These are phyloP conservation scores for Mellilla xanthometata DNA, from an alignment of 2,888 invertebrate species.

Conservation along the genomic window DNA sequence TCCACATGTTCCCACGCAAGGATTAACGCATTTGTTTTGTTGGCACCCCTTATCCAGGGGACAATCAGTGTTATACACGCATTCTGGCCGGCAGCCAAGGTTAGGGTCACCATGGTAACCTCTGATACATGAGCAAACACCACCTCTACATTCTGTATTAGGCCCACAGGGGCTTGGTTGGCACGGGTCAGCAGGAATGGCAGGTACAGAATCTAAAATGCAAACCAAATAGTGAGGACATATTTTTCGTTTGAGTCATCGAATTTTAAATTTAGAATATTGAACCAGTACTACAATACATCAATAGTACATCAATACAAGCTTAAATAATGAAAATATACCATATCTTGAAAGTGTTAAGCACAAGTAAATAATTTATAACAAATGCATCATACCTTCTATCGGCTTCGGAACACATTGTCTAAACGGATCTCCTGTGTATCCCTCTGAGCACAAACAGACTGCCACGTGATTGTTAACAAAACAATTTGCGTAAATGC, in stretches of 20 bases:
- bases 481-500: conserved; percentile 85
- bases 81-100: conserved; percentile 87
- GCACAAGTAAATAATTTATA: too few relatives aligned
- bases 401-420: conserved; percentile 82
- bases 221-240: background rate
- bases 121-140: conserved; percentile 82
- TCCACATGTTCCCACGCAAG: conserved; percentile 88
- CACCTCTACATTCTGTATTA: conserved; percentile 81
- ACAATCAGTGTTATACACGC: conserved; percentile 87
- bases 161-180: conserved; percentile 85
- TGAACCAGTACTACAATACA: background rate
- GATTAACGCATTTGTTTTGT: conserved; percentile 87
- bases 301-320: background rate
- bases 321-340: too few relatives aligned
- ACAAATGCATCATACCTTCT: conserved; percentile 70
- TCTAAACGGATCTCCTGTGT: conserved; percentile 87
- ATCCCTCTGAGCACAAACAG: conserved; percentile 86
- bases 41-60: conserved; percentile 84
- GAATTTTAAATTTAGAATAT: too few relatives aligned
- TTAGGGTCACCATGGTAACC: conserved; percentile 87
- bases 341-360: too few relatives aligned
- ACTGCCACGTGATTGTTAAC: conserved; percentile 88
- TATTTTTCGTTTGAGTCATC: too few relatives aligned
- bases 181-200: conserved; percentile 74
- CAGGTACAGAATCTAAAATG: conserved; percentile 45